These are phyloP conservation scores for Erebia aethiops DNA, from an alignment of 2,888 invertebrate species.

Conservation along the genomic window DNA sequence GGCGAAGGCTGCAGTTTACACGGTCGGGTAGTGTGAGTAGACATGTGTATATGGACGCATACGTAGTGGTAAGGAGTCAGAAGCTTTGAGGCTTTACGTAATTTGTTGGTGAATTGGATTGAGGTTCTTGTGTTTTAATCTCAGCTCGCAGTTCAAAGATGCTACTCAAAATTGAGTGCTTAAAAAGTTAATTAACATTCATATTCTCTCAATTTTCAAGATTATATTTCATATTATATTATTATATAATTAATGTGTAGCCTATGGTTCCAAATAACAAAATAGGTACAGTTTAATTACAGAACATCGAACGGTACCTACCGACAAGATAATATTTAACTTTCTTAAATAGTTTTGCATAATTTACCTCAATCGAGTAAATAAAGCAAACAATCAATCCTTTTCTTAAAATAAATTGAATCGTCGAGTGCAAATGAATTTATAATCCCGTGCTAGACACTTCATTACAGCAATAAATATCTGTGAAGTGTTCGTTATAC, in stretches of 20 bases:
- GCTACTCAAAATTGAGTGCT: slow-evolving; percentile 47
- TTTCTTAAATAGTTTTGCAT: not conserved
- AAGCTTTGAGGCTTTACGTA: slow-evolving; percentile 74
- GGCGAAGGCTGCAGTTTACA: slow-evolving; percentile 73
- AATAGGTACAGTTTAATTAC: too few species aligned
- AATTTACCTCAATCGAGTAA: not conserved
- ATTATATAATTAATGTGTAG: too few species aligned
- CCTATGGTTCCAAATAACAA: too few species aligned
- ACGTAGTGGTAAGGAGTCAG: slow-evolving; percentile 56
- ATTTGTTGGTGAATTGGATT: slow-evolving; percentile 73
- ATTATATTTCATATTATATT: not conserved
- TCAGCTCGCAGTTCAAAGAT: slow-evolving; percentile 54
- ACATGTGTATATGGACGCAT: slow-evolving; percentile 47
- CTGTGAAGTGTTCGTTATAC: slow-evolving; percentile 38
- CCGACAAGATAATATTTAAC: not conserved
- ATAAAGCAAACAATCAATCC: not conserved
- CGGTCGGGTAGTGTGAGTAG: slow-evolving; percentile 50
- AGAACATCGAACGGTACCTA: not conserved
- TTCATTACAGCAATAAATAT: slow-evolving; percentile 38
- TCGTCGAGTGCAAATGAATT: slow-evolving; percentile 14
- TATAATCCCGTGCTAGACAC: slow-evolving; percentile 13
- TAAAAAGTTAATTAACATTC: slow-evolving; percentile 11
- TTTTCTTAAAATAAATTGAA: slow-evolving; percentile 3
- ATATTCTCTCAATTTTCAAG: not conserved
- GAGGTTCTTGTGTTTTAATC: slow-evolving; percentile 57